Conservation (phyloP, 92 coral and sea anemone species). For the Nematostella vectensis region DNA sequence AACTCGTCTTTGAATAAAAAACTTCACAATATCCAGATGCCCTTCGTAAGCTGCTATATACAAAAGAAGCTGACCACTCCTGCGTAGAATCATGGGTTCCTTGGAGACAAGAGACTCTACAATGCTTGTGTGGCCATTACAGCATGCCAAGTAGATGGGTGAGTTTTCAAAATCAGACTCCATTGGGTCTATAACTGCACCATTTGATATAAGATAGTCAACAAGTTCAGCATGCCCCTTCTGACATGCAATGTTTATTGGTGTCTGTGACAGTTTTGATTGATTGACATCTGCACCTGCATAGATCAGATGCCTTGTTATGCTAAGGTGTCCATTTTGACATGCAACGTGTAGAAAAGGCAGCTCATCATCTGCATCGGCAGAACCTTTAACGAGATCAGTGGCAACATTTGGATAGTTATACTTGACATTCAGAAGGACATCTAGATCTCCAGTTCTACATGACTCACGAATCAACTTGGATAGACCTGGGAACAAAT, state of each 20-base stretch:
- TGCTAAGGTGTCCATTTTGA: conserved; percentile 62
- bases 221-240: conserved; percentile 72
- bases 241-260: conserved; percentile 72
- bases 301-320: conserved; percentile 67
- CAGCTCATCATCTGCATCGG: conserved; percentile 5
- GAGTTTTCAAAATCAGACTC: conserved; percentile 29
- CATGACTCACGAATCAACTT: conserved; percentile 66
- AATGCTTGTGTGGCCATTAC: conserved; percentile 50
- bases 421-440: conserved; percentile 57
- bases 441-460: conserved; percentile 67
- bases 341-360: conserved; percentile 67
- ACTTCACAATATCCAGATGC: conserved; percentile 53
- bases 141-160: conserved; percentile 75
- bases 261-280: conserved; percentile 55
- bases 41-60: conserved; percentile 74
- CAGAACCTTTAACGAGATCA: conserved; percentile 5
- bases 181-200: conserved; percentile 55
- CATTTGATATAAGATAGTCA: conserved; percentile 42
- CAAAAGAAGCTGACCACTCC: conserved; percentile 61
- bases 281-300: conserved; percentile 69
- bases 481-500: conserved; percentile 36
- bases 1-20: conserved; percentile 61
- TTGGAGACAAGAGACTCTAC: conserved; percentile 55
- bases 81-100: conserved; percentile 43
- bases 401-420: conserved; percentile 45